These are phyloP conservation scores for Cirrhinus molitorella DNA, from an alignment of 2,797 vertebrate genomes.

Conservation along the genomic window DNA sequence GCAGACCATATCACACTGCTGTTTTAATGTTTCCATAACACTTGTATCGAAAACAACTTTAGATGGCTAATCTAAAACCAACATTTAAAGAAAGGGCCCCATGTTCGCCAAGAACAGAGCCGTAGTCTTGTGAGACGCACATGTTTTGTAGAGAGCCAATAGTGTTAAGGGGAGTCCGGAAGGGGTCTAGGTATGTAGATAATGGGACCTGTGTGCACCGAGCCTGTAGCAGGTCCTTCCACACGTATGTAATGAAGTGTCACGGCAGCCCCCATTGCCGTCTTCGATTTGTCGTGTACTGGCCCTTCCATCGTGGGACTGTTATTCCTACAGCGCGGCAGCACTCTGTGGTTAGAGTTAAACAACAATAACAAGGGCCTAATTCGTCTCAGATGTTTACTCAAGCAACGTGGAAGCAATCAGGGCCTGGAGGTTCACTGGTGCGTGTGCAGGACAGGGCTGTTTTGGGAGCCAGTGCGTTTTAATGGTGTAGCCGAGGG, in stretches of 20 bases:
- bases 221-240: slow-evolving; percentile 42
- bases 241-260: slow-evolving; percentile 63
- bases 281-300: slow-evolving; percentile 55
- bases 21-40: slow-evolving; percentile 26
- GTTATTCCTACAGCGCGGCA: slow-evolving; percentile 60
- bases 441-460: slow-evolving; percentile 52
- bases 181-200: slow-evolving; percentile 45
- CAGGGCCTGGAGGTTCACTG: slow-evolving; percentile 53
- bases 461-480: slow-evolving; percentile 55
- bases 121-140: slow-evolving; percentile 43
- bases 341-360: slow-evolving; percentile 59
- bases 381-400: slow-evolving; percentile 72
- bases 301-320: slow-evolving; percentile 56
- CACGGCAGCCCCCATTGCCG: slow-evolving; percentile 48
- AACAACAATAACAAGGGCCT: slow-evolving; percentile 70
- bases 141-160: slow-evolving; percentile 31
- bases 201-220: slow-evolving; percentile 60
- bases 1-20: slow-evolving; percentile 10
- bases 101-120: slow-evolving; percentile 58
- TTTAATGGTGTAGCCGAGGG: slow-evolving; percentile 57
- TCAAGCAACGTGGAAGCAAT: slow-evolving; percentile 68
- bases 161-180: slow-evolving; percentile 43
- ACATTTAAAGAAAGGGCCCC: slow-evolving; percentile 51
- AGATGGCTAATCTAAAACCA: slow-evolving; percentile 58
- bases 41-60: slow-evolving; percentile 44